Evolutionary conservation across 1,140 invertebrate genomes (phyloP).

Genomic region (Alviniconcha marisindica): DNA sequence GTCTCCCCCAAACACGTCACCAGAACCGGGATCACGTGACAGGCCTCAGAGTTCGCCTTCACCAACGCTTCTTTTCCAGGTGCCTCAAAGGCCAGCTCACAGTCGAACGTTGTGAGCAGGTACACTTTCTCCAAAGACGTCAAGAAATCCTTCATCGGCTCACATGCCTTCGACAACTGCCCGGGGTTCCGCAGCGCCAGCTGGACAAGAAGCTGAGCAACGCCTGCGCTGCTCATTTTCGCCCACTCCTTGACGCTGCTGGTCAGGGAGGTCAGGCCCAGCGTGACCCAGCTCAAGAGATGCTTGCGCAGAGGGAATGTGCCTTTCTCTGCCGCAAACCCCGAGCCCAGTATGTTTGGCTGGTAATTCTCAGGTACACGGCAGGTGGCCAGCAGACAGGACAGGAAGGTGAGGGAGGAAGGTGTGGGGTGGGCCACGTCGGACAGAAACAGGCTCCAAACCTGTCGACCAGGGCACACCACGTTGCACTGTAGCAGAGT

Average conservation of each 20-base stretch:
- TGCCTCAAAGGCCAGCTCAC: constrained; percentile 34
- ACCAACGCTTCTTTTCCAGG: background rate
- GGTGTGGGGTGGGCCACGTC: constrained; percentile 43
- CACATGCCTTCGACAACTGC: too few relatives aligned
- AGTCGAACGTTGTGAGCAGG: constrained; percentile 48
- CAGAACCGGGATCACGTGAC: constrained; percentile 35
- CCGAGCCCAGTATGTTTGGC: constrained; percentile 50
- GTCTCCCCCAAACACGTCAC: constrained; percentile 30
- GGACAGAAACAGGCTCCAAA: constrained; percentile 61
- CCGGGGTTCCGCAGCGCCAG: constrained; percentile 44
- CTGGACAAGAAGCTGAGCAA: constrained; percentile 40
- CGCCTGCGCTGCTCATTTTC: background rate
- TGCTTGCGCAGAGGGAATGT: constrained; percentile 52
- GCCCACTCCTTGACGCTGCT: background rate
- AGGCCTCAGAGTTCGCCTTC: background rate
- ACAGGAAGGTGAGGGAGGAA: constrained; percentile 51
- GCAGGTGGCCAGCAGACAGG: constrained; percentile 29
- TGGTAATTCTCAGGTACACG: constrained; percentile 55
- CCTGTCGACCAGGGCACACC: constrained; percentile 44
- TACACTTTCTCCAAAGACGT: constrained; percentile 49
- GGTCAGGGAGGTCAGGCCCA: constrained; percentile 16
- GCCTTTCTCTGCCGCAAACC: background rate
- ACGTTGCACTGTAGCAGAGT: constrained; percentile 40
- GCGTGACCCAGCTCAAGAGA: constrained; percentile 58
- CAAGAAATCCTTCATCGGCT: background rate